Conservation (phyloP, 2,888 invertebrate genomes). For the Callinectes sapidus region DNA sequence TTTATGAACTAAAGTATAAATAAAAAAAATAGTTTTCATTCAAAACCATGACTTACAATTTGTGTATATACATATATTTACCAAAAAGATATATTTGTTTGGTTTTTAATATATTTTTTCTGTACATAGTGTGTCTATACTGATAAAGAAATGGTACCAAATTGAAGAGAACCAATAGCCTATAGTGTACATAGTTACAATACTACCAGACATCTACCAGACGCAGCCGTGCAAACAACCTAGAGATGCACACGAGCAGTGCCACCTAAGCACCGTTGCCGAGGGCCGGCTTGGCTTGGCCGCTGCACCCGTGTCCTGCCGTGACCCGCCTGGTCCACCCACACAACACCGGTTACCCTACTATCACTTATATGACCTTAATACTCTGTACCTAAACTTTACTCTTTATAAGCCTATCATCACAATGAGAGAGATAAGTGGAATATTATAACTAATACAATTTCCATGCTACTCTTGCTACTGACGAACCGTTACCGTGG, state of each 20-base stretch:
- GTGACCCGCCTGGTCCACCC: slow-evolving; percentile 7
- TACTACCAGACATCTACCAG: slow-evolving; percentile 45
- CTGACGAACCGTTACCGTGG: slow-evolving; percentile 34
- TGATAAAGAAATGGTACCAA: slow-evolving; percentile 10
- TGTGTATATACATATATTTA: slow-evolving; percentile 36
- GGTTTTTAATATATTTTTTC: slow-evolving; percentile 36
- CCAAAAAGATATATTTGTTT: slow-evolving; percentile 31
- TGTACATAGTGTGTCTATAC: slow-evolving; percentile 20
- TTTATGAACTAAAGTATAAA: background rate
- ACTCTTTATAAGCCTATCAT: slow-evolving; percentile 58
- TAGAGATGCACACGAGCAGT: slow-evolving; percentile 44
- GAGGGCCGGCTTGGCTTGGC: background rate
- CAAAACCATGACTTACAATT: slow-evolving; percentile 34
- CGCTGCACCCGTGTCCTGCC: slow-evolving; percentile 14
- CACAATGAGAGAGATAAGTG: slow-evolving; percentile 64
- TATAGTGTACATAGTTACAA: slow-evolving; percentile 32
- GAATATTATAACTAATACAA: slow-evolving; percentile 52
- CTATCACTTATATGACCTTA: slow-evolving; percentile 59
- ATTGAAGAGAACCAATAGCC: slow-evolving; percentile 10
- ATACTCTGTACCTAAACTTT: slow-evolving; percentile 44
- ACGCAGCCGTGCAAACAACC: slow-evolving; percentile 57
- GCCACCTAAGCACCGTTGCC: background rate
- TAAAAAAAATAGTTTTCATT: slow-evolving; percentile 24
- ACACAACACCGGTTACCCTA: slow-evolving; percentile 43
- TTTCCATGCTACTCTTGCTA: slow-evolving; percentile 56